A percentile compares a stretch with the other conserved stretches of the same genome.
phyloP scores from a whole-genome alignment of 2,797 vertebrate species.

The Anas flavirostris region DNA sequence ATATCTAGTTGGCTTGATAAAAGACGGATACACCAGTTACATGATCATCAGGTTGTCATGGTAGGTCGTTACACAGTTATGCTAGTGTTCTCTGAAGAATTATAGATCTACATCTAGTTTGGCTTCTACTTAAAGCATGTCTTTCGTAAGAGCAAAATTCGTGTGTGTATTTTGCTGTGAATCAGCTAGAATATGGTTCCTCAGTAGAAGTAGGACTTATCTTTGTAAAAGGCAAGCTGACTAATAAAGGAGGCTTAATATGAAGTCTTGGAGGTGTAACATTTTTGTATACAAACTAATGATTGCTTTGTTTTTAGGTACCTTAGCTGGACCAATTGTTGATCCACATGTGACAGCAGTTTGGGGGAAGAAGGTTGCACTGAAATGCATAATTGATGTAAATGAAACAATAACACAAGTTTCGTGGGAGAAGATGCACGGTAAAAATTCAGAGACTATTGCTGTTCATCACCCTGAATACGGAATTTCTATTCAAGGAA shows the following conservation, averaged over 20 bases:
- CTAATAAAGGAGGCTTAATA: not conserved
- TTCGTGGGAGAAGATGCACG: constrained; percentile 91
- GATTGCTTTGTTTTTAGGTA: constrained; percentile 76
- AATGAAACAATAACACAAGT: constrained; percentile 93
- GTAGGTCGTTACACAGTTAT: rapidly evolving
- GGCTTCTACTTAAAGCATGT: not conserved
- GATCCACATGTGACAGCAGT: constrained; percentile 88
- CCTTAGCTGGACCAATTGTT: constrained; percentile 89
- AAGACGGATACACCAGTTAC: rapidly evolving
- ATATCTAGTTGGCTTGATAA: not conserved
- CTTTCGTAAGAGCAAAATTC: not conserved
- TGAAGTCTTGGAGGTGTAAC: not conserved
- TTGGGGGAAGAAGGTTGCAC: constrained; percentile 92
- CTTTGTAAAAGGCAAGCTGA: not conserved
- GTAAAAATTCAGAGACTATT: constrained; percentile 86
- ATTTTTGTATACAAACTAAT: not conserved
- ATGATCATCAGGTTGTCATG: not conserved
- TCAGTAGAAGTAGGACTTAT: not conserved
- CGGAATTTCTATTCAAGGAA: constrained; percentile 87
- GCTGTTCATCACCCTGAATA: constrained; percentile 92
- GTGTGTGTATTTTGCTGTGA: not conserved
- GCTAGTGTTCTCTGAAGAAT: not conserved
- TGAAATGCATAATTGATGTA: constrained; percentile 91
- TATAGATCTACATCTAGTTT: not conserved
- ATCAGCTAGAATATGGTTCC: not conserved